Conservation (phyloP, 2,888 invertebrate species). For the Limnephilus lunatus region DNA sequence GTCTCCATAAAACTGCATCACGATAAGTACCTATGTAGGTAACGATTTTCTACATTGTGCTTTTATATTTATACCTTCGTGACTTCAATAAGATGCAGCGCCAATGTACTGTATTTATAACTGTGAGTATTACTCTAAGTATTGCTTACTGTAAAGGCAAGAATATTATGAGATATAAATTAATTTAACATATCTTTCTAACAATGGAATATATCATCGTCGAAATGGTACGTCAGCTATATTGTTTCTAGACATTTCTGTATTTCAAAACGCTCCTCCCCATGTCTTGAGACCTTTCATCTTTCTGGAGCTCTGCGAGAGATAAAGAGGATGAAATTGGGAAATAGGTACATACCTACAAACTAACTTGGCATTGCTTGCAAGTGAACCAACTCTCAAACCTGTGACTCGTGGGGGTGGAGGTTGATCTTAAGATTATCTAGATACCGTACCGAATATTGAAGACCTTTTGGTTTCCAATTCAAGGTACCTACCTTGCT, state of each 20-base stretch:
- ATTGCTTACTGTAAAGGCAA: neutral
- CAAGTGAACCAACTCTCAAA: conserved; percentile 19
- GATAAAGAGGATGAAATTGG: conserved; percentile 63
- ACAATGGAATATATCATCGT: neutral
- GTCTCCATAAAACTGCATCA: neutral
- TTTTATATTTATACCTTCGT: too few species aligned
- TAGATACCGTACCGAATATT: neutral
- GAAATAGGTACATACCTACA: neutral
- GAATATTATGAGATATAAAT: neutral
- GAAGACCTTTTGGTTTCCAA: conserved; percentile 23
- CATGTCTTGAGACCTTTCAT: conserved; percentile 42
- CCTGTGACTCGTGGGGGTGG: neutral
- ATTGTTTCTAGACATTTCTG: neutral
- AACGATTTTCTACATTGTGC: too few species aligned
- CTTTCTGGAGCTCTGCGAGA: conserved; percentile 58
- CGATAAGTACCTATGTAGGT: too few species aligned
- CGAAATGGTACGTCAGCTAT: conserved; percentile 17
- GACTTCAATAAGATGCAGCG: too few species aligned
- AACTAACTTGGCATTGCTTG: conserved; percentile 34
- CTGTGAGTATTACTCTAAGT: too few species aligned
- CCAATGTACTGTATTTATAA: too few species aligned
- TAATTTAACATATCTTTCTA: neutral
- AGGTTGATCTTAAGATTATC: conserved; percentile 6
- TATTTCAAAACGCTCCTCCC: conserved; percentile 31
- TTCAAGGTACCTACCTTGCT: neutral